A percentile compares a stretch with the other conserved stretches of the same genome.
Evolutionary conservation across 2,888 invertebrate species (phyloP).

Genomic region (Stenoptilia bipunctidactyla): DNA sequence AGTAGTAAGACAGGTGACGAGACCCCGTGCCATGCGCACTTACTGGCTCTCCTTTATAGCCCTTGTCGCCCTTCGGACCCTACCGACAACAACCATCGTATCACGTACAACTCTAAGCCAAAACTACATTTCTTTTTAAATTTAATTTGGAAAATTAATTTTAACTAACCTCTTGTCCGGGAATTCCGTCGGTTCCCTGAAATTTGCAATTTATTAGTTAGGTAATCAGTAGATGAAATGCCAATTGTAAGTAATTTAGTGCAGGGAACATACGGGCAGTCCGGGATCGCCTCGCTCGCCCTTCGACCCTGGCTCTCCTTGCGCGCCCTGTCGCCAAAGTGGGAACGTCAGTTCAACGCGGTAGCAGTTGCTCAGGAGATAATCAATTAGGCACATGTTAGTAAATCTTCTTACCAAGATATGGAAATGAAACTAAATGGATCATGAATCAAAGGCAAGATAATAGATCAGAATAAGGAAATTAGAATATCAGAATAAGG

Average conservation of each 20-base stretch:
- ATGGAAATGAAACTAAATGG: not conserved
- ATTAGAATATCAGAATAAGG: not conserved
- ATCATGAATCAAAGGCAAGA: not conserved
- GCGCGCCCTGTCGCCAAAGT: slow-evolving; percentile 87
- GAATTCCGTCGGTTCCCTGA: slow-evolving; percentile 94
- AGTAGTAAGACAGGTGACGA: not conserved
- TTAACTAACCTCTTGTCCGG: slow-evolving; percentile 85
- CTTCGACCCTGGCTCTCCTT: slow-evolving; percentile 92
- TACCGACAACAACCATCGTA: slow-evolving; percentile 49
- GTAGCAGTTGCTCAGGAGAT: too few species aligned
- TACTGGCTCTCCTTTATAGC: slow-evolving; percentile 86
- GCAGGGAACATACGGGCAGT: slow-evolving; percentile 80
- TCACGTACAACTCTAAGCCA: not conserved
- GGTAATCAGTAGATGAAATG: slow-evolving; percentile 3
- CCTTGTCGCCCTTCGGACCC: slow-evolving; percentile 93
- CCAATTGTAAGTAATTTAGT: not conserved
- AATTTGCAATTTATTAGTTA: slow-evolving; percentile 28
- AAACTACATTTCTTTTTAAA: not conserved
- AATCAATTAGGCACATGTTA: too few species aligned
- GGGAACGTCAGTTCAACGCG: slow-evolving; percentile 9
- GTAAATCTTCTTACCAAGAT: too few species aligned
- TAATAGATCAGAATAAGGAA: not conserved
- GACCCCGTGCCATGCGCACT: slow-evolving; percentile 47
- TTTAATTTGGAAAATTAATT: not conserved
- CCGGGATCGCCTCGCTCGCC: slow-evolving; percentile 95